Conservation (phyloP, 2,888 invertebrate genomes). For the Catocala sponsa region DNA sequence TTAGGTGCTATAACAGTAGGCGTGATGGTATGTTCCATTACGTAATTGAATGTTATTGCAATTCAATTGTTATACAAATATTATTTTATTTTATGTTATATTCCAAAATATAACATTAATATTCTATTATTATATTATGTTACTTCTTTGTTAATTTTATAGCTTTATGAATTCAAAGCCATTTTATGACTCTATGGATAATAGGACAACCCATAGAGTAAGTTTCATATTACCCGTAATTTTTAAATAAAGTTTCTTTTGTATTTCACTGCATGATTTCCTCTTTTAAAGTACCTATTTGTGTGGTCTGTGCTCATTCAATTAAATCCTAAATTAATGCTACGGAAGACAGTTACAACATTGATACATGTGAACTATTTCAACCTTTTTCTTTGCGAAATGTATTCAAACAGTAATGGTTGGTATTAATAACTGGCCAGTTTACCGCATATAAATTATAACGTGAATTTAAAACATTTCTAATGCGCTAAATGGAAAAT, state of each 20-base stretch:
- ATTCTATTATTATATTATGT: too few relatives aligned
- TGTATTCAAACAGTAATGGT: slow-evolving; percentile 22
- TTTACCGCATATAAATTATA: slow-evolving; percentile 42
- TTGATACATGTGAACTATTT: slow-evolving; percentile 1
- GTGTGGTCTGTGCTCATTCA: slow-evolving; percentile 9
- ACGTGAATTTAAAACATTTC: slow-evolving; percentile 43
- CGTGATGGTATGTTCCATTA: too few relatives aligned
- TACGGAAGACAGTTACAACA: slow-evolving; percentile 14
- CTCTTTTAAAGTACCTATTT: slow-evolving; percentile 1
- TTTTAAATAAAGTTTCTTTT: not conserved
- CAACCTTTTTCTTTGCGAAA: slow-evolving; percentile 4
- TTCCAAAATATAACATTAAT: too few relatives aligned
- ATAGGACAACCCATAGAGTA: not conserved
- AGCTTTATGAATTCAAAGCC: not conserved
- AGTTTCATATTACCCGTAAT: not conserved
- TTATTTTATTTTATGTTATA: too few relatives aligned
- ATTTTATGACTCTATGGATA: not conserved
- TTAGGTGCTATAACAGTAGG: too few relatives aligned
- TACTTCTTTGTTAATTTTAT: not conserved
- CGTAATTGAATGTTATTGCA: too few relatives aligned
- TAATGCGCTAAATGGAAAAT: slow-evolving; percentile 44
- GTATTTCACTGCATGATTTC: slow-evolving; percentile 3
- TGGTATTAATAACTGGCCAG: slow-evolving; percentile 35
- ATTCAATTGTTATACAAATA: too few relatives aligned
- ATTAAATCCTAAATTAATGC: slow-evolving; percentile 7